Base-by-base conservation (phyloP, 1,140 invertebrate genomes). In the Temnothorax longispinosus region DNA sequence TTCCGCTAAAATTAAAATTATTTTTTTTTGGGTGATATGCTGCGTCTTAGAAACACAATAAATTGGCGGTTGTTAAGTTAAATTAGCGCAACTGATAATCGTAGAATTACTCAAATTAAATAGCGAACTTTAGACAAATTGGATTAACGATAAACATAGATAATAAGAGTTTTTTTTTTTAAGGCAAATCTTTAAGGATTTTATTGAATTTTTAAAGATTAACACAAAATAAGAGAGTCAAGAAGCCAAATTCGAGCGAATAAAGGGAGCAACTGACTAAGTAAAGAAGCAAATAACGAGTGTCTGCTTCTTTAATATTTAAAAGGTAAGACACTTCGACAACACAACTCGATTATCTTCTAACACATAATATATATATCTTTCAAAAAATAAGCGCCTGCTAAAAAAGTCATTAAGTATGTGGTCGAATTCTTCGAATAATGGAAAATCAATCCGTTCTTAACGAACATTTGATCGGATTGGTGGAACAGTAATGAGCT, bases 11-110 rank as follows among this genome's bases (percentile, higher is more conserved):
- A n/a, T n/a, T n/a, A n/a, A n/a, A n/a, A n/a, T n/a, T n/a, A n/a
- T n/a, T n/a, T n/a, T n/a, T n/a, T n/a, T n/a, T n/a, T n/a, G n/a
- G n/a, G n/a, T n/a, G n/a, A 84, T 60, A 74, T 27, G 13, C 38
- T 5, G 18, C 3, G 21, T 82, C 50, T 81, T 58, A 80, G 60
- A 56, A 44, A 60, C 80, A 44, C 21, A 41, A 74, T 82, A 44
- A 58, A 82, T 72, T 35, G 52, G 8, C 52, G 27, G 11, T 27
- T 27, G 27, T 27, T 27, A 47, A 38, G 35, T 69, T 56, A 38
- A 80, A 67, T 21, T 27, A n/a, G 13, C 21, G 3, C 10, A 5
- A 11, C 15, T 27, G 44, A 8, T n/a, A 81, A 10, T 64, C 3
- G 54, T 6, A 1, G 15, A 81, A 15, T 56, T 71, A 27, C 47